Percentiles rank a stretch among this genome's conserved stretches.
These are phyloP conservation scores for Carassius auratus DNA, from an alignment of 2,113 vertebrate species.

Conservation along the genomic window DNA sequence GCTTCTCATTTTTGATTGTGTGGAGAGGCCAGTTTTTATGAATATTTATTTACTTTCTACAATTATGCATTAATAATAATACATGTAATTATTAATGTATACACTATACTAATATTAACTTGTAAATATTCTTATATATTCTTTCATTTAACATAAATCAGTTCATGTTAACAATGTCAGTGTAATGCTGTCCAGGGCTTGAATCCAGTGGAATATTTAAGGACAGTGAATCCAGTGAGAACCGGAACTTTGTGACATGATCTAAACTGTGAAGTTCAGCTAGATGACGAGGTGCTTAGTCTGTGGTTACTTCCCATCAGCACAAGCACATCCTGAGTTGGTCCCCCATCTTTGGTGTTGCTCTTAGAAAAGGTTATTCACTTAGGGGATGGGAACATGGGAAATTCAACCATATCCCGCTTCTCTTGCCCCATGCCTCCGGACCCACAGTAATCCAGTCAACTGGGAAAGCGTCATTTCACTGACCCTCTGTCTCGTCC, in stretches of 20 bases:
- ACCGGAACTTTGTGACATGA: neutral
- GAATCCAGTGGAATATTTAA: no score
- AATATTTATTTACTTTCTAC: no score
- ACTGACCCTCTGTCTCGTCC: conserved; percentile 41
- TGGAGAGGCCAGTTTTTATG: neutral
- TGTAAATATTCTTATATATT: no score
- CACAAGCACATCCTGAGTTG: conserved; percentile 9
- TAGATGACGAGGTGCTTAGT: neutral
- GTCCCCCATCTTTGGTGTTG: neutral
- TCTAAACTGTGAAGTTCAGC: neutral
- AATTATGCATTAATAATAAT: no score
- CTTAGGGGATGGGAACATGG: conserved; percentile 49
- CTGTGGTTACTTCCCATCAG: conserved; percentile 10
- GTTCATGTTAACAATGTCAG: no score
- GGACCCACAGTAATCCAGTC: neutral
- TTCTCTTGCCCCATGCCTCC: neutral
- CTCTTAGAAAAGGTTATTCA: conserved; percentile 28
- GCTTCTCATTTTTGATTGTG: neutral
- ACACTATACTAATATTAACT: no score
- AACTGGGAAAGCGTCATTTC: conserved; percentile 41
- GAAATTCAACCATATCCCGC: conserved; percentile 46
- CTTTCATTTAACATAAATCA: no score
- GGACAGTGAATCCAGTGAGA: neutral
- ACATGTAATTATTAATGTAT: no score
- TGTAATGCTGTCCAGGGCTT: no score